These are phyloP conservation scores for Eristalis arbustorum DNA, from an alignment of 2,888 invertebrate genomes.

Conservation along the genomic window DNA sequence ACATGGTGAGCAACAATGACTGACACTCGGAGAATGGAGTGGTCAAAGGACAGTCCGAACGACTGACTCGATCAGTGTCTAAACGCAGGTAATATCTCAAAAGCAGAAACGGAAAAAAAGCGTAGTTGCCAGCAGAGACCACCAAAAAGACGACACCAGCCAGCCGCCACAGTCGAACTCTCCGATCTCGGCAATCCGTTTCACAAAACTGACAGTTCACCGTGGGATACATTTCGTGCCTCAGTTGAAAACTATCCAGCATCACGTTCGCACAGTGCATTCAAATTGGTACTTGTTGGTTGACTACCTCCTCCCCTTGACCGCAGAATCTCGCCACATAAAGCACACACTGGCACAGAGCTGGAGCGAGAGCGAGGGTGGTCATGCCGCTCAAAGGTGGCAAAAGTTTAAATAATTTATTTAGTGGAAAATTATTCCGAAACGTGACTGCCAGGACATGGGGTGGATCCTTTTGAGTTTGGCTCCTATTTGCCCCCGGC, in stretches of 20 bases:
- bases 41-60: too few species aligned
- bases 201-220: too few species aligned
- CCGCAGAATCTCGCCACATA: too few species aligned
- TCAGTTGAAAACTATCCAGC: background rate
- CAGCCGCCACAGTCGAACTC: too few species aligned
- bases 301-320: background rate
- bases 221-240: background rate
- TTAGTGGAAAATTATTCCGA: constrained; percentile 62
- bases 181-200: too few species aligned
- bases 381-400: constrained; percentile 11
- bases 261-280: background rate
- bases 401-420: constrained; percentile 56
- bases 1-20: too few species aligned
- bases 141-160: too few species aligned
- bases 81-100: too few species aligned
- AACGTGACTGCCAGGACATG: constrained; percentile 38
- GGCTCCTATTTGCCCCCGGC: background rate
- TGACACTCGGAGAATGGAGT: too few species aligned
- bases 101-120: too few species aligned
- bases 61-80: too few species aligned
- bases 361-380: background rate
- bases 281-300: background rate
- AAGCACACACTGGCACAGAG: background rate
- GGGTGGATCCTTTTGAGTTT: background rate
- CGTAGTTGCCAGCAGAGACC: too few species aligned